A percentile compares a stretch with the other conserved stretches of the same genome.
Evolutionary conservation across 2,888 invertebrate species (phyloP).

Genomic region (Eupeodes latifasciatus): DNA sequence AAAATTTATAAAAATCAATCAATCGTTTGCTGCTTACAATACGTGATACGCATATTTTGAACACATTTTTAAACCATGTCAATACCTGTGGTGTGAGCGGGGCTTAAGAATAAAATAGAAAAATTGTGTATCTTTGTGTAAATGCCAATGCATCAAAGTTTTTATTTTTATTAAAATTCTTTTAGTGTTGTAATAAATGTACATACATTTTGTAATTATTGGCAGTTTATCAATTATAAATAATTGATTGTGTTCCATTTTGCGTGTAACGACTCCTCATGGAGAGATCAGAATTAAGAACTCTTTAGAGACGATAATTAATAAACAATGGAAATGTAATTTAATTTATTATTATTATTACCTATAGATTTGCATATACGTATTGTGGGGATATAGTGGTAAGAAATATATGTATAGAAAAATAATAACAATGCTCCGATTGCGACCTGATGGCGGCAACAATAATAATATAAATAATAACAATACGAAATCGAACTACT

Average conservation of each 20-base stretch:
- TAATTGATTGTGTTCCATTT: constrained; percentile 45
- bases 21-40: constrained; percentile 50
- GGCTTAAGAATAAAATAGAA: constrained; percentile 13
- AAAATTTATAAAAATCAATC: constrained; percentile 49
- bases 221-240: constrained; percentile 45
- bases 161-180: constrained; percentile 27
- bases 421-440: constrained; percentile 17
- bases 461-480: constrained; percentile 3
- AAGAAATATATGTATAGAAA: not conserved
- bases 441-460: constrained; percentile 21
- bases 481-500: constrained; percentile 57
- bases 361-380: constrained; percentile 30
- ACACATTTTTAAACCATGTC: constrained; percentile 67
- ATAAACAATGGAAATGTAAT: constrained; percentile 73
- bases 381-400: constrained; percentile 24
- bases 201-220: constrained; percentile 37
- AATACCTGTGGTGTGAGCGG: constrained; percentile 43
- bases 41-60: constrained; percentile 71
- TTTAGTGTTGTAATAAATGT: constrained; percentile 41
- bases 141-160: not conserved
- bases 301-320: constrained; percentile 40
- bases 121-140: constrained; percentile 18
- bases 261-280: constrained; percentile 54
- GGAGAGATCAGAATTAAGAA: constrained; percentile 43
- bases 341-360: constrained; percentile 12